Conservation (phyloP, 1,140 invertebrate genomes). For the Ectropis grisescens region DNA sequence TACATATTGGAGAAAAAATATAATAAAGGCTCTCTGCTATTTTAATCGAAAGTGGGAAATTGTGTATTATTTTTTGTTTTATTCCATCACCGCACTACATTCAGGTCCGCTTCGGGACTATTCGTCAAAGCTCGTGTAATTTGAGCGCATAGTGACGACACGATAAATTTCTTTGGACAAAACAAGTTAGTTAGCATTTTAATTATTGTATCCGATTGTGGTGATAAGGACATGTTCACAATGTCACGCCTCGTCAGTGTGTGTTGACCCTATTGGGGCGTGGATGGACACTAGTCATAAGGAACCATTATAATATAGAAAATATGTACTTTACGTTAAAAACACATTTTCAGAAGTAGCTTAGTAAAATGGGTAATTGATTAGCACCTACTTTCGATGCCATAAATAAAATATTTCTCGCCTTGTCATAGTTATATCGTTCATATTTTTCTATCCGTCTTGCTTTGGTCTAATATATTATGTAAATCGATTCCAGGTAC, state of each 20-base stretch:
- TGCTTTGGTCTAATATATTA: no score
- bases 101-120: slow-evolving; percentile 7
- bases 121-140: slow-evolving; percentile 9
- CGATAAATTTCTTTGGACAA: slow-evolving; percentile 22
- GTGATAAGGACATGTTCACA: slow-evolving; percentile 27
- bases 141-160: slow-evolving; percentile 9
- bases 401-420: background rate
- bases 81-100: no score
- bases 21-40: no score
- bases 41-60: no score
- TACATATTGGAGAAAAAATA: no score
- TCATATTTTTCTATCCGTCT: no score
- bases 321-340: background rate
- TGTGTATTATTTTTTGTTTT: no score
- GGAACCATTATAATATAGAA: background rate
- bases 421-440: no score
- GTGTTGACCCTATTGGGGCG: background rate
- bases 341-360: background rate
- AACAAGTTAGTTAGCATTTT: slow-evolving; percentile 38
- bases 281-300: background rate
- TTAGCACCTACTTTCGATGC: background rate
- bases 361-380: background rate
- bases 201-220: slow-evolving; percentile 28
- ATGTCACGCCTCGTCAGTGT: slow-evolving; percentile 29
- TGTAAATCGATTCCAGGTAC: no score